Evolutionary conservation across 2,797 vertebrate genomes (phyloP).

Genomic region (Molossus molossus): DNA sequence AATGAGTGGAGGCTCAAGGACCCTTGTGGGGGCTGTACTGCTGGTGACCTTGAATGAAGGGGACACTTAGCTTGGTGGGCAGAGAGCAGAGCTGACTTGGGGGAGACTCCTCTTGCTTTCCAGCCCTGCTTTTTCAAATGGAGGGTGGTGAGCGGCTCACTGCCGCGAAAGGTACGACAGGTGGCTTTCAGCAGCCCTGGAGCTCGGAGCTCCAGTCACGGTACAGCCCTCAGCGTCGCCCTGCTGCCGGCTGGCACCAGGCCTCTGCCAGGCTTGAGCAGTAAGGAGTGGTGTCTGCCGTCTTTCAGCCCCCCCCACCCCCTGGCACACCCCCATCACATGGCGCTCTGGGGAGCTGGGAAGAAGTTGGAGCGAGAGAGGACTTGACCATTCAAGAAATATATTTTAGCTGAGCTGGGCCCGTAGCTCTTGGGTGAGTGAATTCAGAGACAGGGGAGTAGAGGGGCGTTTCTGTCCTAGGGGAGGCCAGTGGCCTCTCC

Average conservation of each 20-base stretch:
- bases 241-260: not conserved
- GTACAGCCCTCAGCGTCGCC: constrained; percentile 76
- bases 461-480: not conserved
- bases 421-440: not conserved
- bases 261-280: constrained; percentile 73
- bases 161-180: not conserved
- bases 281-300: constrained; percentile 73
- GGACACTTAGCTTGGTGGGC: not conserved
- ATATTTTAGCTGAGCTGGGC: not conserved
- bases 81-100: not conserved
- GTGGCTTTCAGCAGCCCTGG: not conserved
- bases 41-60: not conserved
- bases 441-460: not conserved
- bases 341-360: not conserved
- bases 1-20: not conserved
- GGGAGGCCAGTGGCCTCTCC: not conserved
- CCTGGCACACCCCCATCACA: not conserved
- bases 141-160: not conserved
- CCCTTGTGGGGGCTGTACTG: constrained; percentile 67
- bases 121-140: constrained; percentile 56
- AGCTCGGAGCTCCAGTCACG: constrained; percentile 37
- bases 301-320: constrained; percentile 70
- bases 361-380: not conserved
- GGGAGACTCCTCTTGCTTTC: constrained; percentile 43
- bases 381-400: not conserved